phyloP scores from a whole-genome alignment of 1,140 invertebrate species.

The Copidosoma floridanum region DNA sequence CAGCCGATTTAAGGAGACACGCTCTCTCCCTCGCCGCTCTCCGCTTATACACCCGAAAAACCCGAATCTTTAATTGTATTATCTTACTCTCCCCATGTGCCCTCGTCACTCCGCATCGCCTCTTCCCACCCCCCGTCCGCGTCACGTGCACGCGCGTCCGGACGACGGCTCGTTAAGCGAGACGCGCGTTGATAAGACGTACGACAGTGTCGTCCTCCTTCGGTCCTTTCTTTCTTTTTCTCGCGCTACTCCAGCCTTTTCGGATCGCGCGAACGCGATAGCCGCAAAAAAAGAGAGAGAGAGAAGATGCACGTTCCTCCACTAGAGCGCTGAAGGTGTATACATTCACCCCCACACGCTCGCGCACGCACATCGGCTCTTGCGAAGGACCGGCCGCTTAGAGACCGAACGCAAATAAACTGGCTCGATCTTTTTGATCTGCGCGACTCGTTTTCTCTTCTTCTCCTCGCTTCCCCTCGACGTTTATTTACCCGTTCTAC shows the following conservation, averaged over 20 bases:
- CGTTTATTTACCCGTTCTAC: background rate
- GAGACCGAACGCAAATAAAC: background rate
- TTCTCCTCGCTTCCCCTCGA: background rate
- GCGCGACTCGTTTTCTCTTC: background rate
- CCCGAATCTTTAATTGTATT: slow-evolving; percentile 18
- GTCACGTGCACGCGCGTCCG: background rate
- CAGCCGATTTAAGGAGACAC: slow-evolving; percentile 7
- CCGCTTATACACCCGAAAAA: no score
- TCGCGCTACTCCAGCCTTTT: background rate
- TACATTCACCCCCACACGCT: no score
- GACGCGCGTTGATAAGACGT: slow-evolving; percentile 3
- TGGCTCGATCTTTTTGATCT: no score
- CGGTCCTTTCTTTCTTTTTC: background rate
- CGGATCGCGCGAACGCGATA: background rate
- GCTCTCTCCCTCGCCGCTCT: background rate
- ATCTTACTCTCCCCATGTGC: background rate
- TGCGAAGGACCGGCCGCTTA: background rate
- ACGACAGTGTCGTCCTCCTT: background rate
- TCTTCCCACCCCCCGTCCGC: no score
- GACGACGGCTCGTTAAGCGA: slow-evolving; percentile 14
- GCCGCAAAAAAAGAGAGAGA: background rate
- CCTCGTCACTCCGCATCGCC: slow-evolving; percentile 5
- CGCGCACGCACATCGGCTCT: background rate
- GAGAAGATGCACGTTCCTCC: background rate
- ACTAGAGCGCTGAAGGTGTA: background rate